A percentile compares a stretch with the other conserved stretches of the same genome.
Evolutionary conservation across 2,888 invertebrate genomes (phyloP).

Genomic region (Linnaemya vulpina): DNA sequence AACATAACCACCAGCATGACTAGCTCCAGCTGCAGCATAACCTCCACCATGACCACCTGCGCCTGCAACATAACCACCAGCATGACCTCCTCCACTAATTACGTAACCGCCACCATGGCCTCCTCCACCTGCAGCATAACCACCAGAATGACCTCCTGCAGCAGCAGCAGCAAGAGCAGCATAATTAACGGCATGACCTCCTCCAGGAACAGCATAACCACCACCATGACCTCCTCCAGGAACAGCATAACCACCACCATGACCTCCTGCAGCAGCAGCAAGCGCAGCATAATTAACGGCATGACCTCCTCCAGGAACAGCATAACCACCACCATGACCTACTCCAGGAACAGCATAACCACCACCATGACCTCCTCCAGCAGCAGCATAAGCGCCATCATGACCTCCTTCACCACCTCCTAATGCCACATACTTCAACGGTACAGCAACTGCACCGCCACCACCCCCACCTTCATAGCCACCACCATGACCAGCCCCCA

Average conservation of each 20-base stretch:
- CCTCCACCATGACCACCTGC: neutral
- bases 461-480: slow-evolving; percentile 22
- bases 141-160: slow-evolving; percentile 8
- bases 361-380: slow-evolving; percentile 11
- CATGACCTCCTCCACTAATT: slow-evolving; percentile 2
- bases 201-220: neutral
- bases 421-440: slow-evolving; percentile 17
- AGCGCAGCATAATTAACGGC: slow-evolving; percentile 1
- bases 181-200: neutral
- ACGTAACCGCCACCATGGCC: neutral
- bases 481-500: slow-evolving; percentile 43
- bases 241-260: neutral
- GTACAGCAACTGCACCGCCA: slow-evolving; percentile 28
- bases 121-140: slow-evolving; percentile 16
- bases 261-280: slow-evolving; percentile 18
- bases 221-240: neutral
- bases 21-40: neutral
- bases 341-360: slow-evolving; percentile 8
- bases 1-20: neutral
- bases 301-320: neutral
- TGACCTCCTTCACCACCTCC: slow-evolving; percentile 24
- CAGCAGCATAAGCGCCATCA: slow-evolving; percentile 21
- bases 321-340: neutral
- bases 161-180: slow-evolving; percentile 15
- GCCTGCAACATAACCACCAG: neutral